Conservation (phyloP, 2,113 vertebrate genomes). For the Triplophysa siluroides region DNA sequence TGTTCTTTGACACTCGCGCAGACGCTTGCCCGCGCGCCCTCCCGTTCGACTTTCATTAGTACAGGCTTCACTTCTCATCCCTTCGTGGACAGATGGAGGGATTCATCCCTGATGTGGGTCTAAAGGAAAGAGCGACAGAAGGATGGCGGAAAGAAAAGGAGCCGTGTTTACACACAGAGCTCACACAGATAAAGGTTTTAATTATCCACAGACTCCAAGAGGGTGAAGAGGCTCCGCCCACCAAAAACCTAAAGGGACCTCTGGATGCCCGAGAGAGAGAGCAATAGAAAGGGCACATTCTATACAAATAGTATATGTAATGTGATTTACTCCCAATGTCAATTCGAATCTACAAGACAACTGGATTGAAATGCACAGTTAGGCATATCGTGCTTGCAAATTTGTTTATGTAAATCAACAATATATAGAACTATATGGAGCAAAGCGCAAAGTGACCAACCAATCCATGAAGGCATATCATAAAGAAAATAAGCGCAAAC, state of each 20-base stretch:
- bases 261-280: not conserved
- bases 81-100: constrained; percentile 52
- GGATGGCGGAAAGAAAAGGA: constrained; percentile 53
- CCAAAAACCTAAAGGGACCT: constrained; percentile 11
- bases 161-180: constrained; percentile 70
- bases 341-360: not conserved
- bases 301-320: not conserved
- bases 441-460: too few species aligned
- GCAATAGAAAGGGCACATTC: constrained; percentile 11
- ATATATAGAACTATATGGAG: too few species aligned
- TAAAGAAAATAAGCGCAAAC: too few species aligned
- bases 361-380: not conserved
- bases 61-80: constrained; percentile 52
- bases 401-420: too few species aligned
- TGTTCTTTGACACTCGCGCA: constrained; percentile 4
- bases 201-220: constrained; percentile 70
- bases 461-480: too few species aligned
- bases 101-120: constrained; percentile 54
- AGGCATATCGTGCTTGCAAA: too few species aligned
- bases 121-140: constrained; percentile 49
- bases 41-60: constrained; percentile 38
- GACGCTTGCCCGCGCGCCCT: constrained; percentile 47
- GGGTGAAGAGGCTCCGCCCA: constrained; percentile 48
- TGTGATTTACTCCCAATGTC: not conserved
- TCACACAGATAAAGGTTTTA: constrained; percentile 65